phyloP scores from a whole-genome alignment of 92 coral and sea anemone species.

The Epizoanthus illoricatus region DNA sequence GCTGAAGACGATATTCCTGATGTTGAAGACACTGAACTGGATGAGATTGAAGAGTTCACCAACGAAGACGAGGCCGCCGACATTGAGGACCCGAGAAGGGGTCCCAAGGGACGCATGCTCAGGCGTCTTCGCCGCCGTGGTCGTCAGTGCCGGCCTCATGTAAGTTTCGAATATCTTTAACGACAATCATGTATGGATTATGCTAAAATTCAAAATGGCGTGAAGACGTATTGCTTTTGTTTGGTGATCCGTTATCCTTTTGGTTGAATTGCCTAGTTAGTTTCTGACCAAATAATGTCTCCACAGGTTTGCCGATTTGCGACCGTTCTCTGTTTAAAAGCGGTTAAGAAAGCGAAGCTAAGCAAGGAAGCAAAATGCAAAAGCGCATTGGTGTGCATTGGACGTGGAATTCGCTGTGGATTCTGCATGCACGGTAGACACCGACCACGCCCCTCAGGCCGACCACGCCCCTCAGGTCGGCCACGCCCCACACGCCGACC shows the following conservation, averaged over 20 bases:
- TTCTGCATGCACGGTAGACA: background rate
- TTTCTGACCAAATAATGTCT: background rate
- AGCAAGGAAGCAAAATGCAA: background rate
- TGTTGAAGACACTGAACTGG: conserved; percentile 20
- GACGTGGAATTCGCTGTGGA: background rate
- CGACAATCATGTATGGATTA: no score
- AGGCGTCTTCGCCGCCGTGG: background rate
- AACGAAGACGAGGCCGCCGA: background rate
- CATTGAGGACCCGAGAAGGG: background rate
- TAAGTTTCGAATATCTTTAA: background rate
- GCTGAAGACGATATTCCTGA: conserved; percentile 37
- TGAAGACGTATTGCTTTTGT: no score
- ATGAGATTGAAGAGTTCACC: background rate
- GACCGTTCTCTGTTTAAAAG: background rate
- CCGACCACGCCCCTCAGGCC: background rate
- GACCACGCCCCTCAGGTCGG: no score
- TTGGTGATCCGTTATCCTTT: background rate
- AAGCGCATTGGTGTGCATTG: background rate
- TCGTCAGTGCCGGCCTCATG: background rate
- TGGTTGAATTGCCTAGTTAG: background rate
- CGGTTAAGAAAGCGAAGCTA: background rate
- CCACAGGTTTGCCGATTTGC: background rate
- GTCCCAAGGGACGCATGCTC: background rate
- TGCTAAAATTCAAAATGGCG: no score
- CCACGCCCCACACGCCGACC: no score